These are phyloP conservation scores for Metallyticus violacea DNA, from an alignment of 2,888 invertebrate species.

Conservation along the genomic window DNA sequence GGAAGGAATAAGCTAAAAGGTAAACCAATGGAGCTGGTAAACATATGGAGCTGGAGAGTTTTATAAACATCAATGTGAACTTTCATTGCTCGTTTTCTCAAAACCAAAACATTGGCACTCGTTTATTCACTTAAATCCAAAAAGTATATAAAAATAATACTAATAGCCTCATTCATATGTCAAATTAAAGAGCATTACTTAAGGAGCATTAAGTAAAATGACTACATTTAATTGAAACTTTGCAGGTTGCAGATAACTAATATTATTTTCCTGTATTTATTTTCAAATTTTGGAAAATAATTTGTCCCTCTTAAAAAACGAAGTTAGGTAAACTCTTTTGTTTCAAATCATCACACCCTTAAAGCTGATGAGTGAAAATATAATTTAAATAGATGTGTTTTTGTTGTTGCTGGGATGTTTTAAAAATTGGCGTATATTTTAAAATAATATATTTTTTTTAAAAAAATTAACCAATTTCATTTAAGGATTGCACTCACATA, in stretches of 20 bases:
- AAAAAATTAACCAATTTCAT: neutral
- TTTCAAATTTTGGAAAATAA: neutral
- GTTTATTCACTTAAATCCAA: neutral
- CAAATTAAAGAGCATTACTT: neutral
- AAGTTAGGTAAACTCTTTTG: neutral
- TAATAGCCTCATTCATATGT: neutral
- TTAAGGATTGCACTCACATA: neutral
- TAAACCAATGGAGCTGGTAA: neutral
- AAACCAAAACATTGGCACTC: neutral
- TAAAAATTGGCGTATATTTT: too few species aligned
- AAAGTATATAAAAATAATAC: neutral
- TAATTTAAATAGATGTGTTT: too few species aligned
- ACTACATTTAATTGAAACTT: neutral
- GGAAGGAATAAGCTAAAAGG: neutral
- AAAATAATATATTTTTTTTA: too few species aligned
- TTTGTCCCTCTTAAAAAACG: neutral
- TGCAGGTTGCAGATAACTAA: too few species aligned
- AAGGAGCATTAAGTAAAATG: neutral
- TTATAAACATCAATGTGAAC: neutral
- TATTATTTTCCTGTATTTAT: neutral
- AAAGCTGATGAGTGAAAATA: too few species aligned
- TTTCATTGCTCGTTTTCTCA: neutral
- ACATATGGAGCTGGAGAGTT: neutral
- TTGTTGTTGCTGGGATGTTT: too few species aligned
- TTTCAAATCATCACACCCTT: too few species aligned